These are phyloP conservation scores for Nezara viridula DNA, from an alignment of 2,888 invertebrate genomes.

Conservation along the genomic window DNA sequence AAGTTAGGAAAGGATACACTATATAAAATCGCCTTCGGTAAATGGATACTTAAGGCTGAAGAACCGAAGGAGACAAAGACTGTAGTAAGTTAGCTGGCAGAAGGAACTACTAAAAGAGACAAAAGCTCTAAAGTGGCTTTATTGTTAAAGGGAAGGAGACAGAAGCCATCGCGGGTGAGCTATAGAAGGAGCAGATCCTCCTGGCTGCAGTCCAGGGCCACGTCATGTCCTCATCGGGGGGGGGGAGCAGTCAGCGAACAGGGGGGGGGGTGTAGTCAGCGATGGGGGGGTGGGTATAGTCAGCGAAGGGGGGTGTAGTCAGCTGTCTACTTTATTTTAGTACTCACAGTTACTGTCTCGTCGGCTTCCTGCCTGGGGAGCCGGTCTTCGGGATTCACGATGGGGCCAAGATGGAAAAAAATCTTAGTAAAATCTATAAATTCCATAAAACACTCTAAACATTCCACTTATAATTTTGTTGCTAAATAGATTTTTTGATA, in stretches of 20 bases:
- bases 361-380: background rate
- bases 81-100: conserved; percentile 13
- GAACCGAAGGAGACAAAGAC: background rate
- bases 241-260: background rate
- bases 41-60: background rate
- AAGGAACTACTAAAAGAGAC: conserved; percentile 11
- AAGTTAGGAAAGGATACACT: no score
- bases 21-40: background rate
- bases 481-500: no score
- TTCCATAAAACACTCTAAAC: no score
- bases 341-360: conserved; percentile 8
- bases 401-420: no score
- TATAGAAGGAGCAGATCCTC: background rate
- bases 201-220: background rate
- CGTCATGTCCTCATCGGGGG: background rate
- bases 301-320: background rate
- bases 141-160: conserved; percentile 29
- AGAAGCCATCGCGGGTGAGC: conserved; percentile 14
- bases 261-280: background rate
- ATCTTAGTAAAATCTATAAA: no score
- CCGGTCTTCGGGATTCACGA: no score
- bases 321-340: conserved; percentile 20
- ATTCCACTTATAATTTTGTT: no score
- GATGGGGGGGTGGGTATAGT: background rate
- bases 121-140: conserved; percentile 21